Evolutionary conservation across 2,797 vertebrate genomes (phyloP).

Genomic region (Yasuhikotakia modesta): DNA sequence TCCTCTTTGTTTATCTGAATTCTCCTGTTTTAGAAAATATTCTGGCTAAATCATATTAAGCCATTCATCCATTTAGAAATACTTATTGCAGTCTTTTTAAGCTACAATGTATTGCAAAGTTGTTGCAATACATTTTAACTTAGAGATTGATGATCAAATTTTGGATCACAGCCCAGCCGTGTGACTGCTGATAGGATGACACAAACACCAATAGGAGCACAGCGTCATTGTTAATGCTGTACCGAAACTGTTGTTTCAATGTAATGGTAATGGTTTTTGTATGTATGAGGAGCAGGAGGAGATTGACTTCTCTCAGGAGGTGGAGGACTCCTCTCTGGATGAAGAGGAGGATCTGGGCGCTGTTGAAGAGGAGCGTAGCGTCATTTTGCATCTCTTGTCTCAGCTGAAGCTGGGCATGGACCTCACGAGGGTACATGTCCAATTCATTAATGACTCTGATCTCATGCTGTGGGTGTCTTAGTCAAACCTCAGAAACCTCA

Average conservation of each 20-base stretch:
- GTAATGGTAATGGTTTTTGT: neutral
- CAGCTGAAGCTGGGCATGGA: constrained; percentile 99
- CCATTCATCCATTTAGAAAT: no score
- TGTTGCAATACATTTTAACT: no score
- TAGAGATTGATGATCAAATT: no score
- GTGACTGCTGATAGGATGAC: no score
- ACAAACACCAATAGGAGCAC: no score
- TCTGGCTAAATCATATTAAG: no score
- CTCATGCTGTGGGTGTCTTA: neutral
- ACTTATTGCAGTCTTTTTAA: no score
- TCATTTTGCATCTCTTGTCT: constrained; percentile 96
- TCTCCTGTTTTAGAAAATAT: no score
- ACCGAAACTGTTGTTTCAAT: neutral
- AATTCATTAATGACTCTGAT: constrained; percentile 10
- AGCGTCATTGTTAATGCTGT: no score
- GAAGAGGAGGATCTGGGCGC: constrained; percentile 92
- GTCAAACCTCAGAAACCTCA: constrained; percentile 4
- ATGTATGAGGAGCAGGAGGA: constrained; percentile 86
- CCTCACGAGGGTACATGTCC: constrained; percentile 86
- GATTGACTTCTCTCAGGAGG: constrained; percentile 87
- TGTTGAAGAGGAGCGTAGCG: constrained; percentile 94
- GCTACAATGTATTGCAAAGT: no score
- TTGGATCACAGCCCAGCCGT: no score
- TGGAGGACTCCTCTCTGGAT: constrained; percentile 83
- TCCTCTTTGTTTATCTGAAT: neutral